These are phyloP conservation scores for Thymallus thymallus DNA, from an alignment of 2,113 vertebrate genomes.

Conservation along the genomic window DNA sequence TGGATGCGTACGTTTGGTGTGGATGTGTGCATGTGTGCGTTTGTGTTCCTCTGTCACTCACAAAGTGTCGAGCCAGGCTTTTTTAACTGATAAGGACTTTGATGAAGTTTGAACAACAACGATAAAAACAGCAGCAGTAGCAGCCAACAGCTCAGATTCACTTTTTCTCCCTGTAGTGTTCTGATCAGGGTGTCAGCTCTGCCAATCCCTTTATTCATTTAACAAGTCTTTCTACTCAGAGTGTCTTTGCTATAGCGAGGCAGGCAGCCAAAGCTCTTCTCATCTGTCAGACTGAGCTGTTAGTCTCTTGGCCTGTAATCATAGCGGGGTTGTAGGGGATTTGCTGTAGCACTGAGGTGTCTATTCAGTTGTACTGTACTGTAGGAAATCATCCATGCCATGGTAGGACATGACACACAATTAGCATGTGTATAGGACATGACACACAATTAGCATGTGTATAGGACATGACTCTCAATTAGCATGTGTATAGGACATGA, in stretches of 20 bases:
- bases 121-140: slow-evolving; percentile 1
- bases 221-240: slow-evolving; percentile 38
- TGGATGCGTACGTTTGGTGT: not conserved
- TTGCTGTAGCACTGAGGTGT: slow-evolving; percentile 9
- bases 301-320: slow-evolving; percentile 45
- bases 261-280: slow-evolving; percentile 42
- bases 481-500: no score
- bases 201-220: slow-evolving; percentile 52
- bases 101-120: slow-evolving; percentile 37
- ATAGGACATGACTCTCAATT: no score
- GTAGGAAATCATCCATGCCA: not conserved
- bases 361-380: slow-evolving; percentile 18
- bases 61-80: not conserved
- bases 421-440: no score
- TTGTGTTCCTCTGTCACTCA: no score
- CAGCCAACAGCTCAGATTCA: slow-evolving; percentile 20
- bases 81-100: slow-evolving; percentile 11
- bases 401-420: no score
- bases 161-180: slow-evolving; percentile 50
- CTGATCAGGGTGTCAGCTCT: slow-evolving; percentile 64
- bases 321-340: slow-evolving; percentile 29
- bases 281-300: slow-evolving; percentile 52
- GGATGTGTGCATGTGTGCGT: not conserved
- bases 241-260: slow-evolving; percentile 38
- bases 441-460: no score